These are phyloP conservation scores for Drosophila nebulosa DNA, from an alignment of 1,140 invertebrate species.

Conservation along the genomic window DNA sequence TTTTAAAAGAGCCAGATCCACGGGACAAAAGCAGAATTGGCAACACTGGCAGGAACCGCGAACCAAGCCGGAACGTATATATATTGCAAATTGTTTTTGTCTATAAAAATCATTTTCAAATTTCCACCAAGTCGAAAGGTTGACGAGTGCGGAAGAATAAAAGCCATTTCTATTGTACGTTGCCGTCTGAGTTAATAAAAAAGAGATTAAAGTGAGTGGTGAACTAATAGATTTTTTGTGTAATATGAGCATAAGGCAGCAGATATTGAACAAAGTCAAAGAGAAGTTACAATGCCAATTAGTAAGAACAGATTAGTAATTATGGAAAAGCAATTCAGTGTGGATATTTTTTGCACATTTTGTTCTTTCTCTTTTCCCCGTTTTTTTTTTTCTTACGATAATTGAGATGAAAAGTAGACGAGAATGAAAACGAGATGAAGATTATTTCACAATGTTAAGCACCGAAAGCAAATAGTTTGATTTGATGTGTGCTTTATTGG, in stretches of 20 bases:
- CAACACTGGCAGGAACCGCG: too few relatives aligned
- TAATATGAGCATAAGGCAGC: slow-evolving; percentile 1
- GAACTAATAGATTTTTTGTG: slow-evolving; percentile 45
- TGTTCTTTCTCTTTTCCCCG: slow-evolving; percentile 24
- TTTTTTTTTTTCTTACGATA: background rate
- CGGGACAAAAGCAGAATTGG: too few relatives aligned
- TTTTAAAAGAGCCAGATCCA: too few relatives aligned
- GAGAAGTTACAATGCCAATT: slow-evolving; percentile 51
- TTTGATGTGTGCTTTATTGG: slow-evolving; percentile 43
- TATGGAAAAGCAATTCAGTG: slow-evolving; percentile 7
- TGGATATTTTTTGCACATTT: slow-evolving; percentile 10
- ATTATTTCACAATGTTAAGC: slow-evolving; percentile 67
- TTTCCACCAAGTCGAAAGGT: background rate
- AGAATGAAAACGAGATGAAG: background rate
- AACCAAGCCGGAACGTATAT: too few relatives aligned
- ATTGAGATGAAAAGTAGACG: slow-evolving; percentile 16
- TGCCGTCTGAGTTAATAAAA: background rate
- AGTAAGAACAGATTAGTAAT: slow-evolving; percentile 35
- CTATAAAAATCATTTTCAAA: background rate
- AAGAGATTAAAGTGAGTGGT: slow-evolving; percentile 32
- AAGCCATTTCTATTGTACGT: background rate
- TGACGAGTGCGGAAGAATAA: background rate
- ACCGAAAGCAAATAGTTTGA: slow-evolving; percentile 26
- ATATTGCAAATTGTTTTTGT: too few relatives aligned
- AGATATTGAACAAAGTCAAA: slow-evolving; percentile 60